A percentile compares a stretch with the other conserved stretches of the same genome.
Evolutionary conservation across 2,797 vertebrate species (phyloP).

Genomic region (Esox lucius): DNA sequence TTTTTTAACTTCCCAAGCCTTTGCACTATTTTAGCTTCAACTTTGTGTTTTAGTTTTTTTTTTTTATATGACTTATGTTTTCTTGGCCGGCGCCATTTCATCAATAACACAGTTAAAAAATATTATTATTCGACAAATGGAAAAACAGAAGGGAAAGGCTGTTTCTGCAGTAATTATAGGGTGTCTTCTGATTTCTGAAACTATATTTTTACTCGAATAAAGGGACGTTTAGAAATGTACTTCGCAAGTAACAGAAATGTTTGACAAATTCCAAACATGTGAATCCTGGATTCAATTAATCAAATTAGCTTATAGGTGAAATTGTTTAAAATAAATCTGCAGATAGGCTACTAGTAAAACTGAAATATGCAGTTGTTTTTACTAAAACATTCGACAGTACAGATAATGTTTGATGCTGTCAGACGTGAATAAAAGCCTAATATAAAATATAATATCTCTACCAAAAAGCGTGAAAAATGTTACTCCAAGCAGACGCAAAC

Average conservation of each 20-base stretch:
- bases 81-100: too few relatives aligned
- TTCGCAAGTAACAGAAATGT: too few relatives aligned
- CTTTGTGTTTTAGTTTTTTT: too few relatives aligned
- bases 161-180: neutral
- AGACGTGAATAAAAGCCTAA: neutral
- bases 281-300: neutral
- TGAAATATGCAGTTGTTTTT: neutral
- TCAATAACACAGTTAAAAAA: too few relatives aligned
- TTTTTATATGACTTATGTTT: too few relatives aligned
- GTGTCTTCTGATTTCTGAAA: too few relatives aligned
- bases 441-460: neutral
- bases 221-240: too few relatives aligned
- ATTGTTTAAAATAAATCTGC: neutral
- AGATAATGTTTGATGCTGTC: neutral
- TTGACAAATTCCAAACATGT: too few relatives aligned
- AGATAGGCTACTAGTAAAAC: neutral
- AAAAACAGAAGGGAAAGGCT: constrained; percentile 24
- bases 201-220: too few relatives aligned
- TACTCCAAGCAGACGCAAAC: constrained; percentile 4
- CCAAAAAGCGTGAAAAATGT: neutral
- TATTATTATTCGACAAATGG: neutral
- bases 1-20: too few relatives aligned
- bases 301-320: neutral
- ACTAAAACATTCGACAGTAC: neutral
- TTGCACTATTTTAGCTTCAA: too few relatives aligned